These are phyloP conservation scores for Basileuterus tristriatus DNA, from an alignment of 2,797 vertebrate species.

Conservation along the genomic window DNA sequence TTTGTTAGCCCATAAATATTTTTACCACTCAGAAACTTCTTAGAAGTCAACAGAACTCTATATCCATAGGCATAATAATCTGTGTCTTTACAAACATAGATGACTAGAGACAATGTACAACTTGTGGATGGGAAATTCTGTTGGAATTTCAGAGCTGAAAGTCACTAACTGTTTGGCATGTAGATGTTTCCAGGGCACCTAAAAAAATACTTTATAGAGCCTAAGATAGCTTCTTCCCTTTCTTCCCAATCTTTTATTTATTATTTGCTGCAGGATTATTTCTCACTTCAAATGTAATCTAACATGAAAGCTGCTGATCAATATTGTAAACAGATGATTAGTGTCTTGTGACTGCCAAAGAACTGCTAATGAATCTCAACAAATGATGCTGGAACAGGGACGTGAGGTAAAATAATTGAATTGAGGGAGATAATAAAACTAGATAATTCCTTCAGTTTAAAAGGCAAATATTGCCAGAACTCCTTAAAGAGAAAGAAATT, in stretches of 20 bases:
- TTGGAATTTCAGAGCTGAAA: background rate
- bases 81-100: background rate
- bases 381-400: background rate
- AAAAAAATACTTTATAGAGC: background rate
- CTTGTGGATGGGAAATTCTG: background rate
- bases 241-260: background rate
- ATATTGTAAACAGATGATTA: conserved; percentile 56
- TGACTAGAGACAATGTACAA: background rate
- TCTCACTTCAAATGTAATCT: conserved; percentile 19
- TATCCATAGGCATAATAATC: background rate
- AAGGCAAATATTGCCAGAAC: conserved; percentile 19
- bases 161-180: background rate
- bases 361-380: conserved; percentile 34
- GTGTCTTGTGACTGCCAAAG: conserved; percentile 29
- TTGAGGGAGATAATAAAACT: background rate
- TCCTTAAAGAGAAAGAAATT: conserved; percentile 14
- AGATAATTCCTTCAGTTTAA: conserved; percentile 11
- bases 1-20: background rate
- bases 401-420: conserved; percentile 30
- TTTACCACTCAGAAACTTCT: background rate
- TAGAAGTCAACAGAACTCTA: background rate
- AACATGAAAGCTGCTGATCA: conserved; percentile 43
- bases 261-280: conserved; percentile 2
- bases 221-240: background rate
- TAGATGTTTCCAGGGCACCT: background rate